A percentile compares a stretch with the other conserved stretches of the same genome.
phyloP scores from a whole-genome alignment of 2,888 invertebrate genomes.

The Drosophila mettleri region DNA sequence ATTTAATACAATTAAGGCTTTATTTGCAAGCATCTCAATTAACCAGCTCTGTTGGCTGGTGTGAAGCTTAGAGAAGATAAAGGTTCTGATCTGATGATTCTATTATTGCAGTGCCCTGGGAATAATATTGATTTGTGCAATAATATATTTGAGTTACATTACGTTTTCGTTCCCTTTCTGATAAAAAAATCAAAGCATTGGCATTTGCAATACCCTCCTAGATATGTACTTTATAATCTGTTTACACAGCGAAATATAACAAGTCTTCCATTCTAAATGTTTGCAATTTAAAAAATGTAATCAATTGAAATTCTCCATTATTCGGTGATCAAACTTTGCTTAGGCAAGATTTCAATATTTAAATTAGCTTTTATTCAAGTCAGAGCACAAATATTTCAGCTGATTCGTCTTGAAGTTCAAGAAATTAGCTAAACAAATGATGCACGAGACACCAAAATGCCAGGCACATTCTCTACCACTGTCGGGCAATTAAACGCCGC shows the following conservation, averaged over 20 bases:
- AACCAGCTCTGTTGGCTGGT: background rate
- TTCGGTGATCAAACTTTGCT: background rate
- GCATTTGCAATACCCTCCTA: background rate
- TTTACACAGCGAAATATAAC: background rate
- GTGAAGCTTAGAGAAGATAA: background rate
- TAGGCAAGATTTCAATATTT: conserved; percentile 26
- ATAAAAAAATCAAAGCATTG: background rate
- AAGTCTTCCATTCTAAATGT: background rate
- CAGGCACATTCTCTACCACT: conserved; percentile 49
- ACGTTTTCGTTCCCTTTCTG: too few relatives aligned
- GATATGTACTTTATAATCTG: background rate
- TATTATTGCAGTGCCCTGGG: background rate
- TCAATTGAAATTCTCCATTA: conserved; percentile 1
- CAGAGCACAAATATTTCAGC: conserved; percentile 54
- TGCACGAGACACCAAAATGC: conserved; percentile 68
- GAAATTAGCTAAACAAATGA: conserved; percentile 77
- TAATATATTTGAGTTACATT: too few relatives aligned
- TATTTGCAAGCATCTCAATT: background rate
- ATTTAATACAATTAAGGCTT: too few relatives aligned
- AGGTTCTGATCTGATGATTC: background rate
- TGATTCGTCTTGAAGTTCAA: conserved; percentile 50
- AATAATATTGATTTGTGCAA: too few relatives aligned
- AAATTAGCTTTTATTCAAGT: conserved; percentile 57
- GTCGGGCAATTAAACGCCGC: conserved; percentile 69
- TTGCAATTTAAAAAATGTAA: background rate